Percentiles rank a stretch among this genome's conserved stretches.
Conservation (phyloP, 2,113 vertebrate species). For the Anser cygnoides region DNA sequence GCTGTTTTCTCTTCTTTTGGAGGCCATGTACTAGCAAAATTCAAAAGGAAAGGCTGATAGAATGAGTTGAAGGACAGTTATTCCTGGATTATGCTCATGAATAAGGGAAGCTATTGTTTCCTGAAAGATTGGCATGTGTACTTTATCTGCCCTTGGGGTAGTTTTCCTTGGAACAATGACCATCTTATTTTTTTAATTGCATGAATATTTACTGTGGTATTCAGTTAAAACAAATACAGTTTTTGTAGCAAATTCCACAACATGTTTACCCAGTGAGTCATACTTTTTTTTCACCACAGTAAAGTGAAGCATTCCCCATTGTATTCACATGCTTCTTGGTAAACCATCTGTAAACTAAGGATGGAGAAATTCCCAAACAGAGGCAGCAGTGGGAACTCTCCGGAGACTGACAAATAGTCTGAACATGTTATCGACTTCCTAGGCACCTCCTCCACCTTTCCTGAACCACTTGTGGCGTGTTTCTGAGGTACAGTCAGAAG, state of each 20-base stretch:
- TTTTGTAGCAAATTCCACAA: constrained; percentile 62
- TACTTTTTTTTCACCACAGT: background rate
- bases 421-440: constrained; percentile 57
- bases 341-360: constrained; percentile 33
- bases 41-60: constrained; percentile 30
- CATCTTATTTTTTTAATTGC: constrained; percentile 27
- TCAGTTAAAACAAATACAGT: constrained; percentile 55
- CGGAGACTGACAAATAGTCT: constrained; percentile 29
- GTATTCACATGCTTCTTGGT: constrained; percentile 49
- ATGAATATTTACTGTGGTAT: constrained; percentile 71
- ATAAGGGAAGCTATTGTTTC: constrained; percentile 52
- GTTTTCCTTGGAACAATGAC: constrained; percentile 60
- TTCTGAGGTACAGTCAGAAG: constrained; percentile 3
- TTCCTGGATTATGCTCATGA: constrained; percentile 38
- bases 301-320: constrained; percentile 20
- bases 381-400: constrained; percentile 44
- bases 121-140: constrained; percentile 30
- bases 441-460: constrained; percentile 48
- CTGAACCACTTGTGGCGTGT: constrained; percentile 1
- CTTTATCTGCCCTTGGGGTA: constrained; percentile 49
- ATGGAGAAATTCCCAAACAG: constrained; percentile 39
- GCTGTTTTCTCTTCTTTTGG: constrained; percentile 2
- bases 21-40: constrained; percentile 19
- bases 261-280: constrained; percentile 46
- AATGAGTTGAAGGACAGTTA: constrained; percentile 42